phyloP scores from a whole-genome alignment of 2,888 invertebrate species.

The Cephus rjabovi region DNA sequence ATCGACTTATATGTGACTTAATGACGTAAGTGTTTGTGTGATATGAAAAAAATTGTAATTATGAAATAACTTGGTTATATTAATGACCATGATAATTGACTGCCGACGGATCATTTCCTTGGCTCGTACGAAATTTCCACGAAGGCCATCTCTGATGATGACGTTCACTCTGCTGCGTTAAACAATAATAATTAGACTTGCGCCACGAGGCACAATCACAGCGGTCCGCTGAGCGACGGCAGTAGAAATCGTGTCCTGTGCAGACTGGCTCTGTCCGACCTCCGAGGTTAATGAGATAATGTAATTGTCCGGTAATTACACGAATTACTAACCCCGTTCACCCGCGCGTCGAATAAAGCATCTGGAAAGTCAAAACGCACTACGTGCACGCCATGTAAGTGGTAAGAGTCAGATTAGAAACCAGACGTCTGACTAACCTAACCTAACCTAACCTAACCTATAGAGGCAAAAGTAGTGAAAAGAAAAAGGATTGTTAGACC shows the following conservation, averaged over 20 bases:
- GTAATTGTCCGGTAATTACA: constrained; percentile 64
- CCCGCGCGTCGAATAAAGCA: neutral
- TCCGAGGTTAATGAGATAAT: constrained; percentile 65
- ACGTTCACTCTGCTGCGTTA: constrained; percentile 34
- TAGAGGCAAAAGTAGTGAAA: neutral
- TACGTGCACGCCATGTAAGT: neutral
- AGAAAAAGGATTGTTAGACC: neutral
- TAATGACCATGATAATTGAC: neutral
- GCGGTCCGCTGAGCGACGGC: constrained; percentile 25
- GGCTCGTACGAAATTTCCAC: constrained; percentile 4
- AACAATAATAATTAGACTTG: constrained; percentile 62
- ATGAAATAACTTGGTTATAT: neutral
- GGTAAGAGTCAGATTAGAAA: neutral
- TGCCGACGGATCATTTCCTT: neutral
- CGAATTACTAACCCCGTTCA: constrained; percentile 45
- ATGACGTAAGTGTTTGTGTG: no score
- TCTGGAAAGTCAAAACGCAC: neutral
- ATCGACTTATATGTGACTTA: no score
- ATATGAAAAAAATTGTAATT: neutral
- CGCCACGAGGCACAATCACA: constrained; percentile 60
- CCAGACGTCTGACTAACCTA: neutral
- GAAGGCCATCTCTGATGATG: constrained; percentile 17
- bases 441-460: neutral
- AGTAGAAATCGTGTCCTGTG: constrained; percentile 1
- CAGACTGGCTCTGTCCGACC: constrained; percentile 40